Percentiles rank a stretch among this genome's conserved stretches.
These are phyloP conservation scores for Falco naumanni DNA, from an alignment of 2,797 vertebrate species.

Conservation along the genomic window DNA sequence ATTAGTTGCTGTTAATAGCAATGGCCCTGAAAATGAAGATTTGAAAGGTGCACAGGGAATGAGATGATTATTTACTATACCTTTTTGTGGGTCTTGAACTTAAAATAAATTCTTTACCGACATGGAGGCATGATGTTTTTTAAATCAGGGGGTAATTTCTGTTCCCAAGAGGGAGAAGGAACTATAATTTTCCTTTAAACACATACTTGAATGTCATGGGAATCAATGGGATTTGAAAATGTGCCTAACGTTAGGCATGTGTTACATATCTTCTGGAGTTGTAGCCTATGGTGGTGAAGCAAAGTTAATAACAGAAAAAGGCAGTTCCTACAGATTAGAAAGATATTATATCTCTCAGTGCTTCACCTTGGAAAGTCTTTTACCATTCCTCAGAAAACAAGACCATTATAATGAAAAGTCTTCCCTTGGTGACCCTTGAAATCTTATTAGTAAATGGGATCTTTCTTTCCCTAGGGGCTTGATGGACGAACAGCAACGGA, in stretches of 20 bases:
- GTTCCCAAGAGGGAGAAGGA: not conserved
- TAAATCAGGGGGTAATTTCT: conserved; percentile 11
- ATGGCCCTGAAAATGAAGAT: not conserved
- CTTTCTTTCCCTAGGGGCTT: conserved; percentile 15
- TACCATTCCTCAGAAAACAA: conserved; percentile 35
- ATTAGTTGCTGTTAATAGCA: conserved; percentile 40
- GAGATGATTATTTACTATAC: not conserved
- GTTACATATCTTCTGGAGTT: not conserved
- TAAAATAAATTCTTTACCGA: not conserved
- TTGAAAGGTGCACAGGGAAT: conserved; percentile 8
- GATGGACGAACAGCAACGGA: not conserved
- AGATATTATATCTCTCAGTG: too few relatives aligned
- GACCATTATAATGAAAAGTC: conserved; percentile 52
- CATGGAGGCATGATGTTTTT: not conserved
- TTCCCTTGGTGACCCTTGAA: conserved; percentile 39
- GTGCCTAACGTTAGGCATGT: not conserved
- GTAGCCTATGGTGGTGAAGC: not conserved
- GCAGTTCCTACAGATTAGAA: too few relatives aligned
- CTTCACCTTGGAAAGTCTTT: not conserved
- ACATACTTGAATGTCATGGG: not conserved
- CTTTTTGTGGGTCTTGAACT: not conserved
- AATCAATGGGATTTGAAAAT: conserved; percentile 34
- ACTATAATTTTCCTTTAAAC: not conserved
- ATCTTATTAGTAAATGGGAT: conserved; percentile 58
- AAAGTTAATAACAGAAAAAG: not conserved